phyloP scores from a whole-genome alignment of 2,888 invertebrate genomes.

The Drosophila picticornis region DNA sequence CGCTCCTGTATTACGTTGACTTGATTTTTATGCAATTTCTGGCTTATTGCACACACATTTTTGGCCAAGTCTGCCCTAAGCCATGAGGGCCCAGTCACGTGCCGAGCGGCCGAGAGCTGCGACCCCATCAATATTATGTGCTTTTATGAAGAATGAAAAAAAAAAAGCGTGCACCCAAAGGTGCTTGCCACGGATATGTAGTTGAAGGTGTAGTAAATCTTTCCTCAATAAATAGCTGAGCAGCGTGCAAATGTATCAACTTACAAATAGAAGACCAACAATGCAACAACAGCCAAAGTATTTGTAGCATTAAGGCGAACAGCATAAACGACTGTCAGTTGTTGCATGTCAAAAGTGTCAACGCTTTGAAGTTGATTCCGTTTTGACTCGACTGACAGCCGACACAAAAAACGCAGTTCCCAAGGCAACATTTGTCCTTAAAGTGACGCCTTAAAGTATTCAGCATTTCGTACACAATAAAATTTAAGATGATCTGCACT shows the following conservation, averaged over 20 bases:
- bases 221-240: slow-evolving; percentile 19
- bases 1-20: slow-evolving; percentile 38
- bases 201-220: slow-evolving; percentile 65
- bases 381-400: slow-evolving; percentile 51
- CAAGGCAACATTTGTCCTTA: slow-evolving; percentile 29
- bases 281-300: slow-evolving; percentile 27
- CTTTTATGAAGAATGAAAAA: slow-evolving; percentile 34
- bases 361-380: slow-evolving; percentile 62
- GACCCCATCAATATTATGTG: slow-evolving; percentile 65
- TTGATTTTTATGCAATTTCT: slow-evolving; percentile 76
- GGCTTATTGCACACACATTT: slow-evolving; percentile 72
- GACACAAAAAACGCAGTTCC: slow-evolving; percentile 19
- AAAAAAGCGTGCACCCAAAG: neutral
- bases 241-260: slow-evolving; percentile 1
- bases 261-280: slow-evolving; percentile 43
- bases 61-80: slow-evolving; percentile 7
- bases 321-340: slow-evolving; percentile 65
- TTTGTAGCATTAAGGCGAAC: slow-evolving; percentile 1
- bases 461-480: slow-evolving; percentile 22
- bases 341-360: slow-evolving; percentile 61
- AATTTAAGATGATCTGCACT: slow-evolving; percentile 3
- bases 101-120: slow-evolving; percentile 11
- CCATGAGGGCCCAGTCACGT: slow-evolving; percentile 57
- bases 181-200: slow-evolving; percentile 30
- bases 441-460: slow-evolving; percentile 48